Conservation (phyloP, 2,888 invertebrate genomes). For the Parapristionchus giblindavisi region DNA sequence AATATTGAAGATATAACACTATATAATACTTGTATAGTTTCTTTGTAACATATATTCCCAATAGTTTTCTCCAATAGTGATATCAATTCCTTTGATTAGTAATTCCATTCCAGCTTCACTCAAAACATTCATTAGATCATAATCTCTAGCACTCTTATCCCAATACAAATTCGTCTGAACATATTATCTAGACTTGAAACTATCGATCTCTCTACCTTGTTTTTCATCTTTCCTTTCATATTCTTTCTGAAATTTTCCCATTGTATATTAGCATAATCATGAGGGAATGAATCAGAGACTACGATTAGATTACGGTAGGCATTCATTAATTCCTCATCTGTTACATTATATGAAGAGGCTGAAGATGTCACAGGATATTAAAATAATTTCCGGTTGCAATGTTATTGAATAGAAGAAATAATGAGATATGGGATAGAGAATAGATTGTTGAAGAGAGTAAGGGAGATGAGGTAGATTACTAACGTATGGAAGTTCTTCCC, state of each 20-base stretch:
- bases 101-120: slow-evolving; percentile 35
- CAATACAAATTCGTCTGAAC: slow-evolving; percentile 29
- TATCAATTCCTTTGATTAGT: slow-evolving; percentile 29
- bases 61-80: slow-evolving; percentile 20
- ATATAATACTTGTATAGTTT: background rate
- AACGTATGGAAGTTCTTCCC: slow-evolving; percentile 26
- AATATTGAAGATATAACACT: too few species aligned
- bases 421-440: background rate
- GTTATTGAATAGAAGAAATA: background rate
- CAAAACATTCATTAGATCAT: slow-evolving; percentile 23
- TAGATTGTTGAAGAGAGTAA: background rate
- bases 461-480: background rate
- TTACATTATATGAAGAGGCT: slow-evolving; percentile 46
- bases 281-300: slow-evolving; percentile 47
- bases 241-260: slow-evolving; percentile 1
- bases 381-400: background rate
- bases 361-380: background rate
- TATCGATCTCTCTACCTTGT: background rate
- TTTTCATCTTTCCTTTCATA: slow-evolving; percentile 10
- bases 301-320: slow-evolving; percentile 49
- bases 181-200: background rate
- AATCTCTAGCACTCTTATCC: slow-evolving; percentile 24
- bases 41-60: slow-evolving; percentile 39
- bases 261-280: slow-evolving; percentile 23
- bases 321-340: slow-evolving; percentile 43